Base-by-base conservation (phyloP, 2,888 invertebrate species). In the Ichneumoninae sp. region DNA sequence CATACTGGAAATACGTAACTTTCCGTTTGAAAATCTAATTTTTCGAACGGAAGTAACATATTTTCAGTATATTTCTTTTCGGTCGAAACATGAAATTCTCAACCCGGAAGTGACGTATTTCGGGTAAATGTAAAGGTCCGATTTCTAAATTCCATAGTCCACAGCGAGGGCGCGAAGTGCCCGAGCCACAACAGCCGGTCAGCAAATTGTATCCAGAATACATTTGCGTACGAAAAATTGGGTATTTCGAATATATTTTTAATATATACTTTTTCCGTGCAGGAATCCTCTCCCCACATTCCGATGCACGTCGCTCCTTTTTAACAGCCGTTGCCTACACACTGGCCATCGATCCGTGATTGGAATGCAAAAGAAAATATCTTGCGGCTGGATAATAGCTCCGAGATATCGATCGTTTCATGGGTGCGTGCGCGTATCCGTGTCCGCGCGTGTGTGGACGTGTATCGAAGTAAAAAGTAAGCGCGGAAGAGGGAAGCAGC, bases 281-380 rank as follows among this genome's bases (percentile, higher is more conserved):
- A 47, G 5, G 44, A 47, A 13, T 40, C 4, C 13, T 16, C 3
- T 4, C 16, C 16, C 13, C 44, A 16, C 13, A 47, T 47, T 47
- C 44, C 44, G 44, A 47, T 47, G 4, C 44, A 16, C 44, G 44
- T 16, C 4, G 44, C 16, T 5, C 3, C 13, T 3, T 44, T 13
- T 13, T 44, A 13, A 4, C 44, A 47, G 16, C 16, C 44, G 13
- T 47, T 16, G 44, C 44, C 44, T 16, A 4, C 16, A 47, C 3
- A 57, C 16, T 40, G 30, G 30, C 30, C 62, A 50, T 44, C 36
- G 50, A 70, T 78, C 62, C 70, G 78, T 57, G 40, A 62, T 76
- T 71, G 22, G 13, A 74, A 71, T 40, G 40, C 30, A 50, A 60
- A 52, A 62, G 33, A 40, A 50, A 40, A 70, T 57, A 80, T 70